phyloP scores from a whole-genome alignment of 2,888 invertebrate genomes.

The Synergus umbraculus region DNA sequence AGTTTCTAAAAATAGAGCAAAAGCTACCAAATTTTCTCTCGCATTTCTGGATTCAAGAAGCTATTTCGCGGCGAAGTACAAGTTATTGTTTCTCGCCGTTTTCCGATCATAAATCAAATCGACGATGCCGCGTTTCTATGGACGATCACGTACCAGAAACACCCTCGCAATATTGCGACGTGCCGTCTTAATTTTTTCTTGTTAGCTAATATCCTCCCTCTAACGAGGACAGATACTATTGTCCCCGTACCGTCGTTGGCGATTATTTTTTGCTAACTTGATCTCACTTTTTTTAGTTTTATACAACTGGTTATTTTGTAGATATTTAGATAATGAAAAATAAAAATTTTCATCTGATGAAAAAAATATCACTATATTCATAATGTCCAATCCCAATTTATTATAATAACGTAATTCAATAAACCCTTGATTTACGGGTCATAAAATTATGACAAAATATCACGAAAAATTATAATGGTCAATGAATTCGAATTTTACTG shows the following conservation, averaged over 20 bases:
- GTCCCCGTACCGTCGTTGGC: neutral
- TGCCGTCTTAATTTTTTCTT: conserved; percentile 65
- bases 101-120: conserved; percentile 34
- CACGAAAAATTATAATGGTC: too few species aligned
- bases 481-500: too few species aligned
- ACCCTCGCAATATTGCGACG: conserved; percentile 59
- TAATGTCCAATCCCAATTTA: neutral
- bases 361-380: too few species aligned
- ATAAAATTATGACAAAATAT: too few species aligned
- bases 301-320: neutral
- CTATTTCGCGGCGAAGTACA: conserved; percentile 7
- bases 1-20: neutral
- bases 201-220: conserved; percentile 64
- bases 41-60: conserved; percentile 23
- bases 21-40: neutral
- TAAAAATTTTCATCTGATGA: too few species aligned
- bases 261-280: neutral
- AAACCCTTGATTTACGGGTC: too few species aligned
- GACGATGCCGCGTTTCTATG: conserved; percentile 54
- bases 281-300: neutral
- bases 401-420: neutral
- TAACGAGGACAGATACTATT: conserved; percentile 65
- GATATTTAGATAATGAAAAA: neutral
- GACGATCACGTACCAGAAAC: conserved; percentile 61
- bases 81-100: conserved; percentile 36